Conservation (phyloP, 2,113 vertebrate species). For the Hystrix brachyura region DNA sequence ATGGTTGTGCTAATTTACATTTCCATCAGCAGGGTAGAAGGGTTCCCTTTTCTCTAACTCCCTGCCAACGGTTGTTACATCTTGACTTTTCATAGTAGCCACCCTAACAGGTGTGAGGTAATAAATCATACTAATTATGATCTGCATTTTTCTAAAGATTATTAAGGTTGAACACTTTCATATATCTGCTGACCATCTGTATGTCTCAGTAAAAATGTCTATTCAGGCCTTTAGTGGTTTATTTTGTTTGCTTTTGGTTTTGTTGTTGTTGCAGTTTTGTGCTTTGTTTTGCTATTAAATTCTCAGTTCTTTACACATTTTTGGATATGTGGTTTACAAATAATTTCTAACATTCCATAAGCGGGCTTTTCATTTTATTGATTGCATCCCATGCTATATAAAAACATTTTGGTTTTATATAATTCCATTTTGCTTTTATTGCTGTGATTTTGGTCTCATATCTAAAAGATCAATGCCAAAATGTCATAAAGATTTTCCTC, state of each 20-base stretch:
- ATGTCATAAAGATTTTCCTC: neutral
- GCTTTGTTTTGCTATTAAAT: neutral
- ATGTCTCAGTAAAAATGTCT: neutral
- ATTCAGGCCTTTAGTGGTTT: neutral
- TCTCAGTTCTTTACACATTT: neutral
- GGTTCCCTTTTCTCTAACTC: neutral
- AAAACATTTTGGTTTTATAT: neutral
- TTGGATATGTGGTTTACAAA: neutral
- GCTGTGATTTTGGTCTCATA: neutral
- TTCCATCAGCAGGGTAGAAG: neutral
- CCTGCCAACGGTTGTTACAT: neutral
- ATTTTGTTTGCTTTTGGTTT: neutral
- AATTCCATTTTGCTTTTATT: neutral
- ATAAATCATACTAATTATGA: neutral
- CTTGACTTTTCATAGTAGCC: neutral
- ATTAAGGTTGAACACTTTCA: neutral
- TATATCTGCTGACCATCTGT: neutral
- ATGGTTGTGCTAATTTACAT: neutral
- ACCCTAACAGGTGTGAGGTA: neutral
- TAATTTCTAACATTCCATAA: neutral
- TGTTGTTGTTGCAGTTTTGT: neutral
- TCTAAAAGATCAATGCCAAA: neutral
- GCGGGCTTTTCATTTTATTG: neutral
- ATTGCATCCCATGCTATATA: neutral
- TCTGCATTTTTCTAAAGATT: neutral